Evolutionary conservation across 2,888 invertebrate genomes (phyloP).

Genomic region (Trypoxylon attenuatum): DNA sequence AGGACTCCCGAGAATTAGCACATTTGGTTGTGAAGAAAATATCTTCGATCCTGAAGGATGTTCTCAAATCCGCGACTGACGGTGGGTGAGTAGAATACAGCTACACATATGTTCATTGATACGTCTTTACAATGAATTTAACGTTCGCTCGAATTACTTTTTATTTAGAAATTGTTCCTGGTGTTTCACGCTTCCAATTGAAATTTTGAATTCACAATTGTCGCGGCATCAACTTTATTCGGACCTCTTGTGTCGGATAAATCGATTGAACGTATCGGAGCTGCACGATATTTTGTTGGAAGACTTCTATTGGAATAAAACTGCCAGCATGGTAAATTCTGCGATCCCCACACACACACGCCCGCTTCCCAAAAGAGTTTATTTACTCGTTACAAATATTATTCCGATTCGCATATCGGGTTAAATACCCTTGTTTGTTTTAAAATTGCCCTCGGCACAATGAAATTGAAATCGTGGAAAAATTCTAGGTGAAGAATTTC

Average conservation of each 20-base stretch:
- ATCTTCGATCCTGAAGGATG: slow-evolving; percentile 37
- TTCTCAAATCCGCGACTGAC: slow-evolving; percentile 32
- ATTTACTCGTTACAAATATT: slow-evolving; percentile 1
- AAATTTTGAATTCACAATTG: slow-evolving; percentile 78
- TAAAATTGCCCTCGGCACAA: too few relatives aligned
- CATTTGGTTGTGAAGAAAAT: slow-evolving; percentile 55
- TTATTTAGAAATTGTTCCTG: slow-evolving; percentile 73
- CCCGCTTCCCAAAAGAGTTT: too few relatives aligned
- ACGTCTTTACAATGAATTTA: too few relatives aligned
- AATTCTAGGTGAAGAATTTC: slow-evolving; percentile 49
- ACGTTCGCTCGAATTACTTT: too few relatives aligned
- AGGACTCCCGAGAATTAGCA: slow-evolving; percentile 54
- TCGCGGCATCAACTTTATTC: slow-evolving; percentile 77
- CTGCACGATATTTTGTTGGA: slow-evolving; percentile 73
- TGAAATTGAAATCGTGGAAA: neutral
- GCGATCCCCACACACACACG: neutral
- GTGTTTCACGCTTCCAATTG: slow-evolving; percentile 76
- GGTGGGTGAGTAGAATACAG: slow-evolving; percentile 37
- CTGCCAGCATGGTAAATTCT: slow-evolving; percentile 76
- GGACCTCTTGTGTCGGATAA: slow-evolving; percentile 75
- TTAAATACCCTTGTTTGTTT: too few relatives aligned
- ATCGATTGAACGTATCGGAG: slow-evolving; percentile 72
- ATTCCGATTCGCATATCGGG: neutral
- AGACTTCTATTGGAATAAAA: slow-evolving; percentile 79
- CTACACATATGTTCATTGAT: too few relatives aligned